Evolutionary conservation across 2,888 invertebrate genomes (phyloP).

Genomic region (Antheraea assamensis): DNA sequence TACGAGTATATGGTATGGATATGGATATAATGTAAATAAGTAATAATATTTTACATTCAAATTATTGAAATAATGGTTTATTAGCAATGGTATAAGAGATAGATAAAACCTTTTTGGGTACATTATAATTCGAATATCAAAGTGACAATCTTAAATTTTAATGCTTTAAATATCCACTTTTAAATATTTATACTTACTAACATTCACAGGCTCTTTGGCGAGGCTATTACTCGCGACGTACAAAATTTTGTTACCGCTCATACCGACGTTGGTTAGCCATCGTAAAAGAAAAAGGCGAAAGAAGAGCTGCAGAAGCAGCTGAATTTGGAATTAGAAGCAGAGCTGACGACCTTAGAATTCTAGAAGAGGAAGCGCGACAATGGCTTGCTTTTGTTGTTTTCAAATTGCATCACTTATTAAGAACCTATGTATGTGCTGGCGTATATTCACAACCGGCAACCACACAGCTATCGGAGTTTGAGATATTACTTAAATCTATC

Average conservation of each 20-base stretch:
- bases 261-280: constrained; percentile 69
- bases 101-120: no score
- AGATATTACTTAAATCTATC: constrained; percentile 70
- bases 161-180: neutral
- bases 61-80: no score
- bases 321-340: constrained; percentile 69
- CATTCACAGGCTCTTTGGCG: constrained; percentile 65
- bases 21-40: no score
- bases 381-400: constrained; percentile 76
- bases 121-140: no score
- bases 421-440: constrained; percentile 66
- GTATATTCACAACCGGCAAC: constrained; percentile 65
- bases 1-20: no score
- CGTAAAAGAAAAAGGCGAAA: constrained; percentile 66
- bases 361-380: constrained; percentile 72
- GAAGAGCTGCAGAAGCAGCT: constrained; percentile 65
- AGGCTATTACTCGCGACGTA: constrained; percentile 67
- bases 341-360: constrained; percentile 65
- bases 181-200: neutral
- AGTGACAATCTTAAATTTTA: neutral
- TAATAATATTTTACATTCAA: no score
- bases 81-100: no score
- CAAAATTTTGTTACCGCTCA: constrained; percentile 66
- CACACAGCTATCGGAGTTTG: constrained; percentile 66
- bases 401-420: constrained; percentile 71